Percentiles rank a stretch among this genome's conserved stretches.
These are phyloP conservation scores for Strigamia transsilvanica DNA, from an alignment of 2,888 invertebrate genomes.

Conservation along the genomic window DNA sequence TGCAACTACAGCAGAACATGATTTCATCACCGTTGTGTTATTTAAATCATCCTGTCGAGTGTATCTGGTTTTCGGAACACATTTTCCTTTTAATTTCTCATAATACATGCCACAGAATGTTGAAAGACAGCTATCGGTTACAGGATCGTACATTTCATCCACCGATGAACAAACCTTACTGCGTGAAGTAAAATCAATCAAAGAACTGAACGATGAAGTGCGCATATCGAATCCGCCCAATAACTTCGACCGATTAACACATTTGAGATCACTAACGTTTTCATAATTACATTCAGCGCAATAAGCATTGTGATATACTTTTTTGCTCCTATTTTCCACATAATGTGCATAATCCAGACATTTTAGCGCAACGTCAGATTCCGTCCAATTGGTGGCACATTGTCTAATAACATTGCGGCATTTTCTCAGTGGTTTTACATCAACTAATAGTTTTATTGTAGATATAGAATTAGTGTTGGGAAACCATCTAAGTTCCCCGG, in stretches of 20 bases:
- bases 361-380: not conserved
- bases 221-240: not conserved
- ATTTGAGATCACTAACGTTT: not conserved
- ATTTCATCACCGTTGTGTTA: not conserved
- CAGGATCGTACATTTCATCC: constrained; percentile 7
- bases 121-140: not conserved
- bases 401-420: not conserved
- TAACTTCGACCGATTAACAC: not conserved
- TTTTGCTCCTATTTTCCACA: not conserved
- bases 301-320: constrained; percentile 65
- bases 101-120: not conserved
- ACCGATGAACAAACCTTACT: not conserved
- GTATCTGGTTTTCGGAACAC: not conserved
- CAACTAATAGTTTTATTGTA: not conserved
- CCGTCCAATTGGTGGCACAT: not conserved
- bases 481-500: not conserved
- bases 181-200: not conserved
- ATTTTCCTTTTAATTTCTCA: not conserved
- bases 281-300: constrained; percentile 66
- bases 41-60: not conserved
- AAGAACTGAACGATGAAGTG: not conserved
- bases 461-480: not conserved
- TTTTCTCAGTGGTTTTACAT: not conserved
- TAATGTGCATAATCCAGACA: not conserved
- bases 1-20: not conserved